Percentiles rank a stretch among this genome's conserved stretches.
Evolutionary conservation across 2,113 vertebrate genomes (phyloP).

Genomic region (Poicephalus meyeri): DNA sequence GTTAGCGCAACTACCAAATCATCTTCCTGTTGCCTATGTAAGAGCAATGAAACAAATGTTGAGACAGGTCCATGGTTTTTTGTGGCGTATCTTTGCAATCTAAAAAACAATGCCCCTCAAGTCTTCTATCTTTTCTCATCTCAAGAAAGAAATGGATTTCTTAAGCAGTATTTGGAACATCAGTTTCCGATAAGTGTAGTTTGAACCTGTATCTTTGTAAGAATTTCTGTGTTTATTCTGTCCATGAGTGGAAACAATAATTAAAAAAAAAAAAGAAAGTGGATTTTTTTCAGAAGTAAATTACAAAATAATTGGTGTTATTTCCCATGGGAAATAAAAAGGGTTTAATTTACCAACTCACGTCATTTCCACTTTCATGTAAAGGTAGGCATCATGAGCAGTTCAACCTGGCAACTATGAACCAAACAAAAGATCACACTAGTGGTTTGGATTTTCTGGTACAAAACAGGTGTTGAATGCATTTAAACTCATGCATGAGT

Average conservation of each 20-base stretch:
- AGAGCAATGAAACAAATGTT: not conserved
- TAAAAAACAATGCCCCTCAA: not conserved
- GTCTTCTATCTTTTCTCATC: not conserved
- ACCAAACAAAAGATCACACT: not conserved
- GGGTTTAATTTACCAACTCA: not conserved
- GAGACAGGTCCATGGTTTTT: not conserved
- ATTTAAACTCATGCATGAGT: not conserved
- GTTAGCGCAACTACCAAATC: not conserved
- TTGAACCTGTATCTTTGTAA: not conserved
- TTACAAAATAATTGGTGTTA: not conserved
- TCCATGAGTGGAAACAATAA: not conserved
- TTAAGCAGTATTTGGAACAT: not conserved
- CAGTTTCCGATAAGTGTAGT: not conserved
- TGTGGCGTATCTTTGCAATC: not conserved
- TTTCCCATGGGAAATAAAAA: not conserved
- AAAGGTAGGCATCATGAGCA: not conserved
- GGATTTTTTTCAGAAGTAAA: not conserved
- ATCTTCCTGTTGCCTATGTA: not conserved
- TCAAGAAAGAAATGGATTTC: not conserved
- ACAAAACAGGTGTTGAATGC: not conserved
- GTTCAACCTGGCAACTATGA: not conserved
- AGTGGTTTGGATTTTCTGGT: not conserved
- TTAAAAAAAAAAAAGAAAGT: not conserved
- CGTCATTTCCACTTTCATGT: not conserved
- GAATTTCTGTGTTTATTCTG: not conserved